Evolutionary conservation across 2,888 invertebrate genomes (phyloP).

Genomic region (Phalera bucephala): DNA sequence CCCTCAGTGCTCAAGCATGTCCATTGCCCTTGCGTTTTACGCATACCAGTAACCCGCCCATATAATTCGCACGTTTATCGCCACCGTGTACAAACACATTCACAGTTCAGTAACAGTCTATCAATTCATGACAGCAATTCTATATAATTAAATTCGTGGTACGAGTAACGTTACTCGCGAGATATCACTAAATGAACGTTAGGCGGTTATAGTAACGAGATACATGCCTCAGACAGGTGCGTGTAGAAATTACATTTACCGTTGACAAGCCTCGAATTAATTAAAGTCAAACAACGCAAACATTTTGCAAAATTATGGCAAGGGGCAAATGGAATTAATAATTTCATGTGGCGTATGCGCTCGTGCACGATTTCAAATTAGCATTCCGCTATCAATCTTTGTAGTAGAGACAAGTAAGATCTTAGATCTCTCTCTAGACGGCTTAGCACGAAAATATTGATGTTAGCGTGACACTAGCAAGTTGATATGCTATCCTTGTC

Average conservation of each 20-base stretch:
- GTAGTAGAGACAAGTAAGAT: no score
- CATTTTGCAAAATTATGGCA: slow-evolving; percentile 74
- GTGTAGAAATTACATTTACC: slow-evolving; percentile 69
- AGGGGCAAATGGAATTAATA: slow-evolving; percentile 71
- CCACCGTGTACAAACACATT: no score
- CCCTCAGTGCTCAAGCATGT: no score
- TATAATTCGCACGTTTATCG: no score
- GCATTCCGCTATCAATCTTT: slow-evolving; percentile 30
- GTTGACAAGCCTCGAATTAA: slow-evolving; percentile 80
- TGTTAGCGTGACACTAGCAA: no score
- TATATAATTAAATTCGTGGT: slow-evolving; percentile 16
- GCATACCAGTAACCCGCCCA: no score
- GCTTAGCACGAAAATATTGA: no score
- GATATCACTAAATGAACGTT: slow-evolving; percentile 52
- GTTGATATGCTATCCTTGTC: no score
- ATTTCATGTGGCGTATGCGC: slow-evolving; percentile 61
- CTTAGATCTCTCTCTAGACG: no score
- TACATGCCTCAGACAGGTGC: slow-evolving; percentile 65
- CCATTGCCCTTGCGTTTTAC: no score
- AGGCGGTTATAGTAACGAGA: slow-evolving; percentile 67
- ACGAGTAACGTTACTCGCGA: slow-evolving; percentile 17
- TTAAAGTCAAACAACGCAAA: slow-evolving; percentile 78
- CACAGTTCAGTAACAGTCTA: not conserved
- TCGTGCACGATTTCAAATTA: slow-evolving; percentile 44
- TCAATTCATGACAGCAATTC: slow-evolving; percentile 3